Evolutionary conservation across 2,113 vertebrate species (phyloP).

Genomic region (Limnothrissa miodon): DNA sequence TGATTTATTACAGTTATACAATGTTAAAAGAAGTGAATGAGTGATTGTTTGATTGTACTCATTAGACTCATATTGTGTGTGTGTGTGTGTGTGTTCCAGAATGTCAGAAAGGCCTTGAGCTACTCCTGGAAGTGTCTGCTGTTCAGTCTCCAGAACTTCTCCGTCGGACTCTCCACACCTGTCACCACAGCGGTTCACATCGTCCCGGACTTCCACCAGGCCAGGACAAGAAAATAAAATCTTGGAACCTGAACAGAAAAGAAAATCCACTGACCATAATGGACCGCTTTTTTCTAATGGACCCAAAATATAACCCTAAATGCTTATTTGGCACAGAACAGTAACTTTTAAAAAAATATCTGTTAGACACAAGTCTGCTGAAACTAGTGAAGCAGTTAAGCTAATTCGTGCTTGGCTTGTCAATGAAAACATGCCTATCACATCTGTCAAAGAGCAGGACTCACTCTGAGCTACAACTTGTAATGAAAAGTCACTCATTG

Average conservation of each 20-base stretch:
- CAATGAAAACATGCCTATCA: neutral
- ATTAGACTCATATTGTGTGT: constrained; percentile 22
- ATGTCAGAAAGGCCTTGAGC: constrained; percentile 77
- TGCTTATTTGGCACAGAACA: no score
- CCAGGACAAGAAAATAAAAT: neutral
- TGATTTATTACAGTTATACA: neutral
- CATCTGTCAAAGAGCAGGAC: neutral
- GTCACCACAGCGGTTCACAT: constrained; percentile 64
- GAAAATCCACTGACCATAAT: neutral
- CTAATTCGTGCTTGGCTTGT: neutral
- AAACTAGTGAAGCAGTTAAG: neutral
- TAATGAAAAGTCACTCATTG: neutral
- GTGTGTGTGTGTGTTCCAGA: constrained; percentile 68
- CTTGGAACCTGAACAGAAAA: neutral
- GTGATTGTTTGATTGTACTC: neutral
- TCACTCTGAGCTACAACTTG: neutral
- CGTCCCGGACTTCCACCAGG: constrained; percentile 11
- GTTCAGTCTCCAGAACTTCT: constrained; percentile 80
- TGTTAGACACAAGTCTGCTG: neutral
- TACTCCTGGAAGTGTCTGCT: constrained; percentile 83
- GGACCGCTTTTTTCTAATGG: neutral
- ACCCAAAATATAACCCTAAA: neutral
- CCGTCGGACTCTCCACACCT: constrained; percentile 76
- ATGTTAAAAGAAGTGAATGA: neutral
- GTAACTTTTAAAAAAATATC: neutral